A percentile compares a stretch with the other conserved stretches of the same genome.
phyloP scores from a whole-genome alignment of 2,888 invertebrate genomes.

The Rhimphoctona megacephalus region DNA sequence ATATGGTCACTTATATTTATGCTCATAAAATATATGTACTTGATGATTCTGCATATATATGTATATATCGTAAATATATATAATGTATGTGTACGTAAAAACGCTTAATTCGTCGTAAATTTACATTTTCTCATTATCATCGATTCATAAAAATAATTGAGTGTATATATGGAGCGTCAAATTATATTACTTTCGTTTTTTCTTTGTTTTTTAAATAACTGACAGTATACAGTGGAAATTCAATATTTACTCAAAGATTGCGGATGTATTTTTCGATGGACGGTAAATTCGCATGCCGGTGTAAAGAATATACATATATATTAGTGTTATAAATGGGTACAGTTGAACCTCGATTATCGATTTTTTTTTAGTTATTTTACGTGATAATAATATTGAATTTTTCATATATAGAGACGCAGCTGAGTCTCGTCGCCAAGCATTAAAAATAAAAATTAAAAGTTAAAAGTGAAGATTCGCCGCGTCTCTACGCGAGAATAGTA shows the following conservation, averaged over 20 bases:
- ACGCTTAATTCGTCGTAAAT: conserved; percentile 30
- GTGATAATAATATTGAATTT: not conserved
- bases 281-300: conserved; percentile 48
- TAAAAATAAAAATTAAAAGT: not conserved
- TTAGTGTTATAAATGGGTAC: not conserved
- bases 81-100: not conserved
- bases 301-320: conserved; percentile 9
- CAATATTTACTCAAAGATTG: conserved; percentile 14
- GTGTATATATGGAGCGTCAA: not conserved
- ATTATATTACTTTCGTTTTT: not conserved
- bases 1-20: conserved; percentile 73
- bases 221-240: not conserved
- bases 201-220: not conserved
- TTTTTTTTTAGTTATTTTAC: not conserved
- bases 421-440: not conserved
- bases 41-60: conserved; percentile 63
- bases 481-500: not conserved
- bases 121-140: conserved; percentile 5
- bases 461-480: not conserved
- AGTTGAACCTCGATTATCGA: not conserved
- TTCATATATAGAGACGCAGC: not conserved
- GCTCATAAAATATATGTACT: conserved; percentile 71
- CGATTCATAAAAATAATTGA: not conserved
- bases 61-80: conserved; percentile 53
- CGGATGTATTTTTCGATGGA: conserved; percentile 48